Evolutionary conservation across 2,888 invertebrate species (phyloP), one percentile per base, ranked within the genome.

Genomic region (Drosophila cognata): DNA sequence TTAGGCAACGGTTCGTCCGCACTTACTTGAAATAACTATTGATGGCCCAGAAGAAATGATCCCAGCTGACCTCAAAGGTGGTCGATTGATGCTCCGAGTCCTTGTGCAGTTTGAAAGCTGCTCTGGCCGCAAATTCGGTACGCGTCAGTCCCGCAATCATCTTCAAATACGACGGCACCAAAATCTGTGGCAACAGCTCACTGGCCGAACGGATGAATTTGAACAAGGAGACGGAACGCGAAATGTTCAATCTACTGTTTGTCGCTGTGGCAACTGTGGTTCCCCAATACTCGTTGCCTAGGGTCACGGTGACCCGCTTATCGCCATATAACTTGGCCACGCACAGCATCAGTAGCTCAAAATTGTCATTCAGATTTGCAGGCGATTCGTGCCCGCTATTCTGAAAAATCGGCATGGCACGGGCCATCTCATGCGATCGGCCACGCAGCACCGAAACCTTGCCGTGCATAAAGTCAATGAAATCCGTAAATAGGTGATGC

Each of bases 191-290:
- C 74, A 98, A 94, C 91, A 97, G 94, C 93, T 98, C 98, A 53
- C 98, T 98, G 51, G 98, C 97, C 75, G 97, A 94, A 0, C 97
- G 95, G 41, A 99, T 96, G 93, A 99, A 98, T 94, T 98, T 99
- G 94, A 96, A 97, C 46, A 99, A 94, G 0, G 97, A 96, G 8
- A 97, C 96, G 62, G 97, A 95, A 63, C 96, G 94, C 0, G 96
- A 95, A 7, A 94, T 94, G 21, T 94, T 81, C 18, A 64, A 71
- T 1, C 60, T 64, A 25, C 46, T 28, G 11, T 35, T 13, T 28
- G 28, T 46, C 1, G 90, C 46, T 63, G 81, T 81, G 60, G 52
- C 75, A 58, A 71, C 92, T 56, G 91, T 86, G 7, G 93, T 92
- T 2, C 93, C 93, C 98, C 98, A 99, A 94, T 96, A 98, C 85